These are phyloP conservation scores for Lepus americanus DNA, from an alignment of 2,113 vertebrate species.

Conservation along the genomic window DNA sequence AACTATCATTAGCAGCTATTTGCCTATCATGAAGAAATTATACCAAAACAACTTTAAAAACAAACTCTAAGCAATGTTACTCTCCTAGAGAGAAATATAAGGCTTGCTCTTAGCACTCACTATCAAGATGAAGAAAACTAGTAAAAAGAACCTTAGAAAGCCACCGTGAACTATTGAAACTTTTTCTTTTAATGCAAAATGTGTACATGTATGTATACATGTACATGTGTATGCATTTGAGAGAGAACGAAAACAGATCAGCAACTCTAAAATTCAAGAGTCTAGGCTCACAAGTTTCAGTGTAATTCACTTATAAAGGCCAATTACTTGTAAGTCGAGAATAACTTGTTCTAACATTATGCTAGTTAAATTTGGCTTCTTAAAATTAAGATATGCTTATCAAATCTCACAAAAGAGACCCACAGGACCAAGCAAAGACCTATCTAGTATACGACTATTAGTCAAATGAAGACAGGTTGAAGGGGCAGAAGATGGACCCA, in stretches of 20 bases:
- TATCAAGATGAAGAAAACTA: slow-evolving; percentile 12
- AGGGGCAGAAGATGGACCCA: not conserved
- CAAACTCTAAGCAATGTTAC: slow-evolving; percentile 45
- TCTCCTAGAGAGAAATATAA: not conserved
- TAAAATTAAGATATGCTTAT: slow-evolving; percentile 34
- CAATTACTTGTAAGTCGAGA: slow-evolving; percentile 11
- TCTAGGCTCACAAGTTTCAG: slow-evolving; percentile 35
- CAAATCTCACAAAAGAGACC: slow-evolving; percentile 13
- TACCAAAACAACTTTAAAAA: slow-evolving; percentile 40
- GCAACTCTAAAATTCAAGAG: slow-evolving; percentile 43
- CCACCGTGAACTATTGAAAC: not conserved
- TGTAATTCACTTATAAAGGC: slow-evolving; percentile 20
- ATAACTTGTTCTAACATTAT: slow-evolving; percentile 12
- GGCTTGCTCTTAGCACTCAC: not conserved
- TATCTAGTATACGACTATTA: not conserved
- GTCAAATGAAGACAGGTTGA: not conserved
- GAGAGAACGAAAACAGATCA: not conserved
- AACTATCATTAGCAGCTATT: slow-evolving; percentile 5
- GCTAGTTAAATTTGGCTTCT: slow-evolving; percentile 57
- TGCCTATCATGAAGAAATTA: slow-evolving; percentile 47
- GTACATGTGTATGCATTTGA: not conserved
- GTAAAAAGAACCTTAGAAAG: not conserved
- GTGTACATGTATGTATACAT: too few species aligned
- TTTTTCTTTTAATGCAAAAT: not conserved
- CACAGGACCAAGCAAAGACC: not conserved